A percentile compares a stretch with the other conserved stretches of the same genome.
Evolutionary conservation across 2,888 invertebrate genomes (phyloP).

Genomic region (Chelonus formosanus): DNA sequence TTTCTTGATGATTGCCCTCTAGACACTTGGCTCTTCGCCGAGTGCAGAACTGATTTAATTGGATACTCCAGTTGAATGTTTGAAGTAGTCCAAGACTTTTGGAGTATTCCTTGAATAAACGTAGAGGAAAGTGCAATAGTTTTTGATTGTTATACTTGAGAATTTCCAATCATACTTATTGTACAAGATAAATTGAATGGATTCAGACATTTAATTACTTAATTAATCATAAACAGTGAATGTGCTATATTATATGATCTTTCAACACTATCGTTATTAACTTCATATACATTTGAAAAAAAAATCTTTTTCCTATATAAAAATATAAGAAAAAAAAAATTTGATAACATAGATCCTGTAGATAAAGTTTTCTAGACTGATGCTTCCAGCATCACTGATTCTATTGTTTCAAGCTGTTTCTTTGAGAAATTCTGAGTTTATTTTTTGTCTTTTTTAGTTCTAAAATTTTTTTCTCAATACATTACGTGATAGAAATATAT

Average conservation of each 20-base stretch:
- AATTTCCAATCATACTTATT: conserved; percentile 4
- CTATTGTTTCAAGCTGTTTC: conserved; percentile 38
- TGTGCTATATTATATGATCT: too few species aligned
- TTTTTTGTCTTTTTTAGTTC: conserved; percentile 14
- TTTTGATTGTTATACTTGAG: conserved; percentile 8
- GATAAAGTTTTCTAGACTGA: conserved; percentile 43
- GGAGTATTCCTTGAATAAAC: conserved; percentile 20
- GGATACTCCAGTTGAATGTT: conserved; percentile 12
- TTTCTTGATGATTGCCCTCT: conserved; percentile 15
- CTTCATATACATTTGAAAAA: too few species aligned
- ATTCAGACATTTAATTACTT: too few species aligned
- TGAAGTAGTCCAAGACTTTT: conserved; percentile 15
- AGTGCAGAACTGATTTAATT: conserved; percentile 15
- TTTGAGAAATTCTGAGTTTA: conserved; percentile 24
- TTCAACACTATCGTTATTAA: too few species aligned
- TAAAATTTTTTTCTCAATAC: conserved; percentile 35
- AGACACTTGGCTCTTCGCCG: conserved; percentile 10
- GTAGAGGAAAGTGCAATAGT: conserved; percentile 6
- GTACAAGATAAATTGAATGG: too few species aligned
- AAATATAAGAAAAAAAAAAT: too few species aligned
- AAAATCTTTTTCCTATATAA: too few species aligned
- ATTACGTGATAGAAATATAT: conserved; percentile 48
- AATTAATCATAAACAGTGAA: too few species aligned
- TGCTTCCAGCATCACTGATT: conserved; percentile 44
- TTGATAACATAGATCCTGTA: conserved; percentile 29